Evolutionary conservation across 2,113 vertebrate genomes (phyloP), one percentile per base, ranked within the genome.

Genomic region (Myotis yumanensis): DNA sequence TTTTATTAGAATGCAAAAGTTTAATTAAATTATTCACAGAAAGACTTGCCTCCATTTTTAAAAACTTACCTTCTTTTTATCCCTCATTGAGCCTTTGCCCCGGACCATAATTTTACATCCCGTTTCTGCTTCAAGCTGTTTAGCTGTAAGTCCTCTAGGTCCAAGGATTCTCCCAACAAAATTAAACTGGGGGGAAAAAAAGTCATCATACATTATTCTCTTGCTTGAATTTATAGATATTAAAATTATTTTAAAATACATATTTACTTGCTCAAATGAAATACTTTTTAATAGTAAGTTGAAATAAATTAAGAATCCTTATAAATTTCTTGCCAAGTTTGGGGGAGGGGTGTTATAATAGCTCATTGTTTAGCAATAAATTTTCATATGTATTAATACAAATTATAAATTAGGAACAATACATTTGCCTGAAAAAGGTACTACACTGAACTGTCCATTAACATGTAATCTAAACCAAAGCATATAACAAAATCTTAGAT

Each of bases 21-120:
- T 0, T 54, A 76, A 57, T 23, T 15, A 84, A 90, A 83, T 95
- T 66, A 28, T 1, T n/a, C 12, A 88, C 23, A 51, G 75, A 4
- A 81, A 95, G 91, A 97, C 54, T 52, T 46, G 22, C 0, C 18
- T 40, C 43, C 43, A 1, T 37, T 71, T 94, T 97, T 25, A 95
- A 80, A 14, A 48, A 68, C 98, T 98, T 98, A 99, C 99, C 99
- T 99, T 99, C 98, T 99, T 99, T 97, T 99, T 99, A 98, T 99
- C 99, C 95, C 99, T 99, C 99, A 99, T 99, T 88, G 99, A 99
- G 96, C 99, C 99, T 97, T 99, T 99, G 93, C 99, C 99, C 98
- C 99, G 99, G 96, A 99, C 99, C 99, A 99, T 99, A 91, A 99
- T 99, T 98, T 99, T 99, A 98, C 99, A 99, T 98, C 99, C 99